A percentile compares a stretch with the other conserved stretches of the same genome.
Conservation (phyloP, 1,140 invertebrate species). For the Chironomus striatipennis region DNA sequence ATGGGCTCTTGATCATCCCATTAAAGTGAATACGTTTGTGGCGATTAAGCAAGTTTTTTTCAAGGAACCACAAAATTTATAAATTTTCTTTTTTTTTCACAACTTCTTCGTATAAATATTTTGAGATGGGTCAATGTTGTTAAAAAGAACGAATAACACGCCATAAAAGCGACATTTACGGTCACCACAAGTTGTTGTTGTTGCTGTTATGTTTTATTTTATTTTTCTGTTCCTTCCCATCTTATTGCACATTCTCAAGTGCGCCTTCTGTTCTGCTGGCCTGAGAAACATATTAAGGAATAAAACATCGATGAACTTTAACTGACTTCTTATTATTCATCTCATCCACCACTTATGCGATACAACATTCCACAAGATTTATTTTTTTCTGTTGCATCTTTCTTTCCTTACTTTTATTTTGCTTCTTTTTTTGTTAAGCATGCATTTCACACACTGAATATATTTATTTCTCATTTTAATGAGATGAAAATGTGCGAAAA, state of each 20-base stretch:
- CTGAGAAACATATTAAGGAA: not conserved
- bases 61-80: too few species aligned
- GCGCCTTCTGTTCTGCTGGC: not conserved
- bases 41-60: not conserved
- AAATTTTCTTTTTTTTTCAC: too few species aligned
- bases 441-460: not conserved
- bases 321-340: not conserved
- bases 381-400: slow-evolving; percentile 5
- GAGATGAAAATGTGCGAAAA: slow-evolving; percentile 12
- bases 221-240: not conserved
- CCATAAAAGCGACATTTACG: slow-evolving; percentile 5
- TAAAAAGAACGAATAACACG: slow-evolving; percentile 1
- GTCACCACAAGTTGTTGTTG: not conserved
- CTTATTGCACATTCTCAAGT: not conserved
- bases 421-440: not conserved
- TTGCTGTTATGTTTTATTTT: not conserved
- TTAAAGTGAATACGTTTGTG: not conserved
- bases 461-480: not conserved
- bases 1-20: too few species aligned
- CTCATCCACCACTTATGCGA: not conserved
- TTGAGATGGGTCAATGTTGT: not conserved
- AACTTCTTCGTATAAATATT: too few species aligned
- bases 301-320: slow-evolving; percentile 1
- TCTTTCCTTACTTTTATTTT: not conserved
- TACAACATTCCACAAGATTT: slow-evolving; percentile 7